phyloP scores from a whole-genome alignment of 2,113 vertebrate genomes.

The Aphyosemion australe region DNA sequence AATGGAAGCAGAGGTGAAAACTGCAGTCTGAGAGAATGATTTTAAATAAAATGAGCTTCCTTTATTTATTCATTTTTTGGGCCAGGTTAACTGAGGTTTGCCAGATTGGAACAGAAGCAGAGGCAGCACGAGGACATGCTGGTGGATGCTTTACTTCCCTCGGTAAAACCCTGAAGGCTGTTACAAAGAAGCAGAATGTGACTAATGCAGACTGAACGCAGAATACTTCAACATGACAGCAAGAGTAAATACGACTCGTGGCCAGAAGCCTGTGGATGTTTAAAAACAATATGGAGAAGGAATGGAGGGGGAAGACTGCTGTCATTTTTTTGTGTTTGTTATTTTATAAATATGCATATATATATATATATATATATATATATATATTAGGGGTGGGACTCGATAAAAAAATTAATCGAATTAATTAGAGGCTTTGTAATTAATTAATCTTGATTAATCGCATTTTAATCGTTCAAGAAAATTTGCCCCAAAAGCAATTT shows the following conservation, averaged over 20 bases:
- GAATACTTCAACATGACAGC: constrained; percentile 36
- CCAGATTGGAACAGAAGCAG: constrained; percentile 14
- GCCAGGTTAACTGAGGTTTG: constrained; percentile 16
- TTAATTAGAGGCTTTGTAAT: too few species aligned
- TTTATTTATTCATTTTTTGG: not conserved
- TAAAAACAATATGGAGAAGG: constrained; percentile 5
- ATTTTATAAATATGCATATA: too few species aligned
- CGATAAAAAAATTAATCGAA: too few species aligned
- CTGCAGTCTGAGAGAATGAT: constrained; percentile 13
- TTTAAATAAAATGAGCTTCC: constrained; percentile 24
- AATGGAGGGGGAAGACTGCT: constrained; percentile 1
- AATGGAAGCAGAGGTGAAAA: constrained; percentile 5
- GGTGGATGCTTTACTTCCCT: constrained; percentile 8
- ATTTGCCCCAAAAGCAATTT: too few species aligned
- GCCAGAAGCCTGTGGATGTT: constrained; percentile 17
- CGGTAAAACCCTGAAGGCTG: constrained; percentile 23
- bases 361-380: not conserved
- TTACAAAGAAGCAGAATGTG: constrained; percentile 18
- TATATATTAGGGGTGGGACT: too few species aligned
- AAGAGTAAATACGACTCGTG: constrained; percentile 39
- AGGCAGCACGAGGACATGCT: not conserved
- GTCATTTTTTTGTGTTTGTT: constrained; percentile 13
- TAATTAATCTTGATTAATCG: too few species aligned
- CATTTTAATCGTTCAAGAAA: too few species aligned
- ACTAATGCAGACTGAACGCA: constrained; percentile 31